A percentile compares a stretch with the other conserved stretches of the same genome.
These are phyloP conservation scores for Panulirus ornatus DNA, from an alignment of 1,140 invertebrate species.

Conservation along the genomic window DNA sequence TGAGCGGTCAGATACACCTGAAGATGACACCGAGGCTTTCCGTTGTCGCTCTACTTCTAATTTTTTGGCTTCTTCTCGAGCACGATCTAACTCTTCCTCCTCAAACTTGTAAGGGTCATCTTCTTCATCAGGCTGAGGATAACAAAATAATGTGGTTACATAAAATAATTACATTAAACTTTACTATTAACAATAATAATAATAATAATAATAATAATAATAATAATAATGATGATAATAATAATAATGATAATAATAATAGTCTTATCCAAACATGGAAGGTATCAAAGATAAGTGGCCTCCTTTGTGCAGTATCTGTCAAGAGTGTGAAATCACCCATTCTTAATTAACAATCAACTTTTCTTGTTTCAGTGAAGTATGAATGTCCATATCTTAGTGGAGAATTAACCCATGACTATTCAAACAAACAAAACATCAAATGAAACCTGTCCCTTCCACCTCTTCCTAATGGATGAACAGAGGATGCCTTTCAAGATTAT, in stretches of 20 bases:
- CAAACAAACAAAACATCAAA: too few relatives aligned
- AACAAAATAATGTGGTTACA: neutral
- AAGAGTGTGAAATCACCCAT: too few relatives aligned
- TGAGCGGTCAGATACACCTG: slow-evolving; percentile 82
- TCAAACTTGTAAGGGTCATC: slow-evolving; percentile 87
- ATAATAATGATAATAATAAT: neutral
- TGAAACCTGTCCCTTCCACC: too few relatives aligned
- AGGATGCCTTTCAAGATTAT: too few relatives aligned
- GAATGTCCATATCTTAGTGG: too few relatives aligned
- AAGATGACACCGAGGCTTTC: slow-evolving; percentile 81
- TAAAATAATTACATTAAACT: neutral
- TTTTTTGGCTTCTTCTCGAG: slow-evolving; percentile 82
- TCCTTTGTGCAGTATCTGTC: too few relatives aligned
- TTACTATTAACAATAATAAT: neutral
- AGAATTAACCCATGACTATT: too few relatives aligned
- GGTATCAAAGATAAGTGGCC: too few relatives aligned
- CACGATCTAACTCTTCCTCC: slow-evolving; percentile 80
- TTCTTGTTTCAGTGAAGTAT: too few relatives aligned
- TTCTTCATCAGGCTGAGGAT: slow-evolving; percentile 85
- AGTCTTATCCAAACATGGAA: too few relatives aligned
- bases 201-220: neutral
- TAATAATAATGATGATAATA: neutral
- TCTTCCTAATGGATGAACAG: too few relatives aligned
- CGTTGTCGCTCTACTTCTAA: slow-evolving; percentile 74
- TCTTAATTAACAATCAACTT: too few relatives aligned